Evolutionary conservation across 2,797 vertebrate genomes (phyloP).

Genomic region (Dallia pectoralis): DNA sequence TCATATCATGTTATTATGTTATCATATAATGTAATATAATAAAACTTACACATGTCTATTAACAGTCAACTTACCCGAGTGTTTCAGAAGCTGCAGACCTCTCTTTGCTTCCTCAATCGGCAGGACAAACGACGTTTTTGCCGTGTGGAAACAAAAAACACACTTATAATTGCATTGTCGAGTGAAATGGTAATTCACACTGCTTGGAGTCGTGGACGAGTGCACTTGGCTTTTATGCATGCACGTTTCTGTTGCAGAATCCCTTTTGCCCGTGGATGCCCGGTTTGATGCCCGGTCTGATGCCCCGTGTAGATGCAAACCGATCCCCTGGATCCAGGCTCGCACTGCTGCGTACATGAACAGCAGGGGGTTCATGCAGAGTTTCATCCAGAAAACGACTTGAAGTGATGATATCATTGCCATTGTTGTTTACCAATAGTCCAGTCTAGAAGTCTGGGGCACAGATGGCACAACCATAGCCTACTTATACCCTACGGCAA

Average conservation of each 20-base stretch:
- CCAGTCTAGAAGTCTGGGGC: background rate
- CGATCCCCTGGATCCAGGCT: background rate
- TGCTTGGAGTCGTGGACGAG: slow-evolving; percentile 40
- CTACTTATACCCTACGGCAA: too few species aligned
- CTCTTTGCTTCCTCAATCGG: slow-evolving; percentile 84
- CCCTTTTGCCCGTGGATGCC: background rate
- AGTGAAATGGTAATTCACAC: slow-evolving; percentile 92
- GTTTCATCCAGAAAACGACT: slow-evolving; percentile 39
- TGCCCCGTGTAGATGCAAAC: background rate
- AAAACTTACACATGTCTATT: too few species aligned
- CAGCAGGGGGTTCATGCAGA: slow-evolving; percentile 44
- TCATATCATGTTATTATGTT: too few species aligned
- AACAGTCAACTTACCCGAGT: slow-evolving; percentile 74
- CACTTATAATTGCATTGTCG: slow-evolving; percentile 93
- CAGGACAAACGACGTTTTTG: slow-evolving; percentile 91
- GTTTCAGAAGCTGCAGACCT: slow-evolving; percentile 78
- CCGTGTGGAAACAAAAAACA: slow-evolving; percentile 96
- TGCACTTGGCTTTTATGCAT: background rate
- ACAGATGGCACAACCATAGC: too few species aligned
- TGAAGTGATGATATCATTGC: slow-evolving; percentile 45
- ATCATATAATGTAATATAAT: background rate
- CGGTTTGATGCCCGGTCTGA: background rate
- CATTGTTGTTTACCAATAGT: background rate
- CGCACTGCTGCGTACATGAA: slow-evolving; percentile 26
- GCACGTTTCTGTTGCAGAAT: background rate